Percentiles rank a stretch among this genome's conserved stretches.
Evolutionary conservation across 2,797 vertebrate genomes (phyloP).

Genomic region (Hypotaenidia okinawae): DNA sequence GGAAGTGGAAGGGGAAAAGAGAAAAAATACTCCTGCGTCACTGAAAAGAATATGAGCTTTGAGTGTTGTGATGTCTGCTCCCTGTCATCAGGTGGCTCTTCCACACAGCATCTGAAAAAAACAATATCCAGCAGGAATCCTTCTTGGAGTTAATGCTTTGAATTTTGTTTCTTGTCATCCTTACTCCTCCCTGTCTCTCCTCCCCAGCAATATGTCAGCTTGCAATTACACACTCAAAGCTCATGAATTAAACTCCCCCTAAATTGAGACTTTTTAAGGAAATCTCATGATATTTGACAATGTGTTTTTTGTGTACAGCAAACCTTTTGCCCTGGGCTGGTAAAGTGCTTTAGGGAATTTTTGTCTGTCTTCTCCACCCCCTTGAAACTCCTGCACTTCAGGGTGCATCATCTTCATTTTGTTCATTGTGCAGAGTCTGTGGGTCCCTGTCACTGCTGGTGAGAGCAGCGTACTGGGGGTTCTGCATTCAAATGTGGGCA

Average conservation of each 20-base stretch:
- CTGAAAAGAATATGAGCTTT: not conserved
- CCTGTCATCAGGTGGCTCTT: not conserved
- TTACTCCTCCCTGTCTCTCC: not conserved
- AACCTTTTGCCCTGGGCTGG: fast-evolving
- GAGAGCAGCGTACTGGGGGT: not conserved
- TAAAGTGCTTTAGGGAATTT: not conserved
- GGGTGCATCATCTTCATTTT: not conserved
- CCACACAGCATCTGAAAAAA: not conserved
- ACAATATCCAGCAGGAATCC: not conserved
- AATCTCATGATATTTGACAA: not conserved
- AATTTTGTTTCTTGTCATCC: not conserved
- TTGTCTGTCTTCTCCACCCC: fast-evolving
- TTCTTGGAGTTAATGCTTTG: not conserved
- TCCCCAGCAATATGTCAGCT: not conserved
- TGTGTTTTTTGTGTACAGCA: not conserved
- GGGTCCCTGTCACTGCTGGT: not conserved
- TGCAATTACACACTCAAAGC: not conserved
- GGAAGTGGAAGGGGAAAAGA: not conserved
- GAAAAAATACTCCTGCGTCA: not conserved
- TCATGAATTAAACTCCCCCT: not conserved
- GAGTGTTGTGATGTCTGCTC: not conserved
- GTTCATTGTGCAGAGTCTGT: fast-evolving
- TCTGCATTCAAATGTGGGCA: fast-evolving
- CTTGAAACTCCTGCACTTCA: not conserved
- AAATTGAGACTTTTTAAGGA: not conserved